Percentiles rank a stretch among this genome's conserved stretches.
Evolutionary conservation across 1,140 invertebrate species (phyloP).

Genomic region (Halictus rubicundus): DNA sequence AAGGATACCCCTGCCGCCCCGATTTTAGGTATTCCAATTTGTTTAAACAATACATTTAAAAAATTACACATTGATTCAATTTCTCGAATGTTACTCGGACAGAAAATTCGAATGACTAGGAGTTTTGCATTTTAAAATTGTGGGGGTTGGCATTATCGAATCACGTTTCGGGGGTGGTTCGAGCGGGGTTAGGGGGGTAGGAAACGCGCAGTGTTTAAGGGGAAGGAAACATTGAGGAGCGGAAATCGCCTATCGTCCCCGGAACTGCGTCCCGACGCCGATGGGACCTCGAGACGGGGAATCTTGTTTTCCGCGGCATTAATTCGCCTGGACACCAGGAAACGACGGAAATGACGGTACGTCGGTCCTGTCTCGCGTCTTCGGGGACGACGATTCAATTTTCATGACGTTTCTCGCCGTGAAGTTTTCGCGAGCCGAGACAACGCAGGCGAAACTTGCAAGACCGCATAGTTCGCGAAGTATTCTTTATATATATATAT

Average conservation of each 20-base stretch:
- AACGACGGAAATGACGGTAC: constrained; percentile 59
- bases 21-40: too few species aligned
- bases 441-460: not conserved
- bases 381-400: constrained; percentile 57
- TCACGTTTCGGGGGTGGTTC: too few species aligned
- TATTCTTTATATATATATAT: too few species aligned
- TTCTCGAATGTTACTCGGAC: too few species aligned
- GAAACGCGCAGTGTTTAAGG: not conserved
- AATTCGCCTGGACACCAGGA: constrained; percentile 56
- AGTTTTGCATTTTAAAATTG: too few species aligned
- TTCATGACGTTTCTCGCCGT: constrained; percentile 58
- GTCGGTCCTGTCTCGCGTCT: not conserved
- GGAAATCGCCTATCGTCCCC: constrained; percentile 33
- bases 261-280: constrained; percentile 10
- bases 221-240: constrained; percentile 7
- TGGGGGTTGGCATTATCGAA: too few species aligned
- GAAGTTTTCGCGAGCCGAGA: constrained; percentile 14
- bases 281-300: not conserved
- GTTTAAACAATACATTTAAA: too few species aligned
- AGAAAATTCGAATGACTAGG: too few species aligned
- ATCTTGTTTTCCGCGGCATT: constrained; percentile 60
- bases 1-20: too few species aligned
- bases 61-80: too few species aligned
- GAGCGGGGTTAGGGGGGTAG: too few species aligned
- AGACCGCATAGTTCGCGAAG: not conserved